Percentiles rank a stretch among this genome's conserved stretches.
These are phyloP conservation scores for Murina feae DNA, from an alignment of 2,113 vertebrate species.

Conservation along the genomic window DNA sequence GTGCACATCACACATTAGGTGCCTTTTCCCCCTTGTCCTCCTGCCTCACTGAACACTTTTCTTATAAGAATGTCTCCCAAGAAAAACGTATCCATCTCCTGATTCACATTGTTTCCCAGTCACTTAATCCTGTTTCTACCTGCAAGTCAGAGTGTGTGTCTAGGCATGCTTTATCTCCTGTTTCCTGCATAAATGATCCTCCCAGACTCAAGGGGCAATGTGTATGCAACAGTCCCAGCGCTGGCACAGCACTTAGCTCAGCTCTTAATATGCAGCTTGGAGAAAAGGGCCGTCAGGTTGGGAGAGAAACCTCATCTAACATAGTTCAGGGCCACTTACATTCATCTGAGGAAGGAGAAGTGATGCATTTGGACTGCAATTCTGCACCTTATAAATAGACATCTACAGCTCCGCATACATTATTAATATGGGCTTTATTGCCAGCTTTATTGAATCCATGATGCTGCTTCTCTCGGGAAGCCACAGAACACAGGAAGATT, in stretches of 20 bases:
- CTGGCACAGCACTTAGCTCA: constrained; percentile 41
- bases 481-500: constrained; percentile 72
- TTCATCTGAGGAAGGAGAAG: constrained; percentile 54
- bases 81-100: background rate
- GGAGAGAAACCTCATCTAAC: constrained; percentile 52
- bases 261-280: constrained; percentile 14
- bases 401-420: constrained; percentile 79
- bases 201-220: background rate
- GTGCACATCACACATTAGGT: background rate
- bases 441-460: constrained; percentile 82
- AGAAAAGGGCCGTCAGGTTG: background rate
- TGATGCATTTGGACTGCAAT: constrained; percentile 69
- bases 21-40: background rate
- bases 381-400: constrained; percentile 79
- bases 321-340: constrained; percentile 67
- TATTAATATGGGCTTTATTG: constrained; percentile 82
- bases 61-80: background rate
- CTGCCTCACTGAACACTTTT: background rate
- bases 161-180: constrained; percentile 8
- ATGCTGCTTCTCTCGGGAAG: constrained; percentile 79
- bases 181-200: constrained; percentile 31
- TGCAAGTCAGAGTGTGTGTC: constrained; percentile 3
- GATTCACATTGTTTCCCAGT: background rate
- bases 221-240: background rate
- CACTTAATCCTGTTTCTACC: background rate